Evolutionary conservation across 1,140 invertebrate species (phyloP).

Genomic region (Drosophila burlai): DNA sequence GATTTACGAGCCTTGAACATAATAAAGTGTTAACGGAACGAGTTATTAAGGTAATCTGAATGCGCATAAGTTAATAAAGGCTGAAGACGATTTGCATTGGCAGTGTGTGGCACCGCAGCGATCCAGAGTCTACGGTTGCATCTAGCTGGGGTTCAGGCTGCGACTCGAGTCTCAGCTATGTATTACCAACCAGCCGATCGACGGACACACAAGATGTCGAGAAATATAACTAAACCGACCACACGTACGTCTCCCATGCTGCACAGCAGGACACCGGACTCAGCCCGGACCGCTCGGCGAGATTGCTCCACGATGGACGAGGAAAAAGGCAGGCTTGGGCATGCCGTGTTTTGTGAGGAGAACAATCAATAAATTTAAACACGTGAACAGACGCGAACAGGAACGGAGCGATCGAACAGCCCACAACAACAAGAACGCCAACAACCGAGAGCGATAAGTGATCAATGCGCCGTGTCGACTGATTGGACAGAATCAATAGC

Average conservation of each 20-base stretch:
- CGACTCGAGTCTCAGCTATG: slow-evolving; percentile 4
- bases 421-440: slow-evolving; percentile 38
- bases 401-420: slow-evolving; percentile 17
- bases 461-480: slow-evolving; percentile 74
- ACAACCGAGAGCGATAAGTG: slow-evolving; percentile 68
- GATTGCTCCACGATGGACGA: slow-evolving; percentile 18
- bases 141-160: slow-evolving; percentile 16
- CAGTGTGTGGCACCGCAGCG: slow-evolving; percentile 17
- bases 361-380: slow-evolving; percentile 85
- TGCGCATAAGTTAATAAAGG: slow-evolving; percentile 83
- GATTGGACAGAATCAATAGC: slow-evolving; percentile 63
- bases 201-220: slow-evolving; percentile 78
- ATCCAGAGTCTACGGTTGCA: slow-evolving; percentile 69
- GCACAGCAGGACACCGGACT: slow-evolving; percentile 72
- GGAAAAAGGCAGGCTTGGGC: slow-evolving; percentile 51
- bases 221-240: slow-evolving; percentile 82
- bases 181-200: slow-evolving; percentile 27
- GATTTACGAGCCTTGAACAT: slow-evolving; percentile 83
- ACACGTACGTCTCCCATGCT: slow-evolving; percentile 84
- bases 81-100: slow-evolving; percentile 66
- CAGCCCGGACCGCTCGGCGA: slow-evolving; percentile 19
- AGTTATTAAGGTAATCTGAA: slow-evolving; percentile 84
- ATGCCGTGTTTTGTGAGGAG: slow-evolving; percentile 76
- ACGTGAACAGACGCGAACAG: slow-evolving; percentile 75
- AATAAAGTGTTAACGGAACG: slow-evolving; percentile 85